Base-by-base conservation (phyloP, 92 coral and sea anemone genomes). In the Nematostella vectensis region DNA sequence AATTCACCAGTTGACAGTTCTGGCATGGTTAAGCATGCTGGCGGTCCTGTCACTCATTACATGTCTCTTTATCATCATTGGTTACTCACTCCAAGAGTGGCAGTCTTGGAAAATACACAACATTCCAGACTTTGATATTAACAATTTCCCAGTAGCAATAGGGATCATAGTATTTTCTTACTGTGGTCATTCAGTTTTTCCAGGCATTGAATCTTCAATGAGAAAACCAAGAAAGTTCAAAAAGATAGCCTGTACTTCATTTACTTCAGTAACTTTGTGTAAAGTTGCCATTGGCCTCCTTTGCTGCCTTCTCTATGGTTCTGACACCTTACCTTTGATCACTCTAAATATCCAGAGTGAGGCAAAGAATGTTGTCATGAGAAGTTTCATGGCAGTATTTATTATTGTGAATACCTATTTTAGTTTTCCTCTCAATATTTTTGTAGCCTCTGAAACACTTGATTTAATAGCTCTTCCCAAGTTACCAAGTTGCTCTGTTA, bases 1-100 rank as follows among this genome's bases (percentile, higher is more conserved):
- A 15, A 71, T 85, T 45, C 61, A 59, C 51, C 49, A 44, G 22
- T 75, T 85, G 33, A 62, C 83, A 1, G 49, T 81, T 18, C 74
- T 85, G 19, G 95, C 95, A 29, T 85, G 95, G 95, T 56, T 85
- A 31, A 85, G 95, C 52, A 76, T 85, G 74, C 44, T 80, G 3
- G 82, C 83, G 16, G 84, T 75, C 0, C 4, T 80, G 6, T 73
- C 95, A 22, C 69, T 82, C 1, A 60, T 85, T 13, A 47, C 59
- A 37, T 75, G 73, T 31, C 39, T 65, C 25, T 27, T 80, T 21
- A 60, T 85, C 21, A 43, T 85, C 1, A 59, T 85, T 2, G 84
- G 88, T 16, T 70, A 59, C 55, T 55, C 74, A 31, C 19, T 85
- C 25, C 77, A 54, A 2, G 73, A 76, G 58, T 85, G 71, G 50